Conservation (phyloP, 2,888 invertebrate genomes). For the Oxytorus armatus region DNA sequence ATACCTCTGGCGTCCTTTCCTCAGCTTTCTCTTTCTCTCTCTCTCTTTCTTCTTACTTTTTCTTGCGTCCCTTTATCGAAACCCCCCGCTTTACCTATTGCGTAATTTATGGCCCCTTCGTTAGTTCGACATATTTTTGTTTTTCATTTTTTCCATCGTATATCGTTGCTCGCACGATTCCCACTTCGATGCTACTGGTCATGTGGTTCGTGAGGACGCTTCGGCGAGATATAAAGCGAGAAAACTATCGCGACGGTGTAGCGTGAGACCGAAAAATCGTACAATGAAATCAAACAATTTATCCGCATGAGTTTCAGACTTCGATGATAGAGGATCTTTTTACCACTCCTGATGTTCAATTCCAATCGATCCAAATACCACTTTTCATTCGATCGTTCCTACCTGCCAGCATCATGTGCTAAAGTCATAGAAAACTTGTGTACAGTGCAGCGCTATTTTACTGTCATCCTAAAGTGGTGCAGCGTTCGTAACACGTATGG, state of each 20-base stretch:
- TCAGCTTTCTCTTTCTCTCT: constrained; percentile 43
- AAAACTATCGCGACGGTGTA: constrained; percentile 26
- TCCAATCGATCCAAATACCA: background rate
- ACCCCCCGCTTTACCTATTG: constrained; percentile 74
- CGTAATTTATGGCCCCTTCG: constrained; percentile 80
- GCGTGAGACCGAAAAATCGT: constrained; percentile 48
- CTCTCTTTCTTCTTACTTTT: constrained; percentile 21
- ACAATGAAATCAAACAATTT: constrained; percentile 13
- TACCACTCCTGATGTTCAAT: background rate
- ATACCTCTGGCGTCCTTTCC: constrained; percentile 58
- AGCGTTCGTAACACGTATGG: too few relatives aligned
- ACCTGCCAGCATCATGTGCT: too few relatives aligned
- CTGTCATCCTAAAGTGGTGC: too few relatives aligned
- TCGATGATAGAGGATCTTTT: constrained; percentile 34
- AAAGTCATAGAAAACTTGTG: too few relatives aligned
- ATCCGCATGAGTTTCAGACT: constrained; percentile 7
- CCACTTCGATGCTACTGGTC: constrained; percentile 3
- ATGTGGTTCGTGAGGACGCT: constrained; percentile 6
- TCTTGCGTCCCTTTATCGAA: constrained; percentile 74
- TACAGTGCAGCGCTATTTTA: background rate
- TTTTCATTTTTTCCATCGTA: constrained; percentile 46
- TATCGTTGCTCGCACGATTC: constrained; percentile 26
- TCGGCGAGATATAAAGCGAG: background rate
- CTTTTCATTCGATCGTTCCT: background rate
- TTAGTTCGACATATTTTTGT: constrained; percentile 69